These are phyloP conservation scores for Lordiphosa clarofinis DNA, from an alignment of 1,140 invertebrate species.

Conservation along the genomic window DNA sequence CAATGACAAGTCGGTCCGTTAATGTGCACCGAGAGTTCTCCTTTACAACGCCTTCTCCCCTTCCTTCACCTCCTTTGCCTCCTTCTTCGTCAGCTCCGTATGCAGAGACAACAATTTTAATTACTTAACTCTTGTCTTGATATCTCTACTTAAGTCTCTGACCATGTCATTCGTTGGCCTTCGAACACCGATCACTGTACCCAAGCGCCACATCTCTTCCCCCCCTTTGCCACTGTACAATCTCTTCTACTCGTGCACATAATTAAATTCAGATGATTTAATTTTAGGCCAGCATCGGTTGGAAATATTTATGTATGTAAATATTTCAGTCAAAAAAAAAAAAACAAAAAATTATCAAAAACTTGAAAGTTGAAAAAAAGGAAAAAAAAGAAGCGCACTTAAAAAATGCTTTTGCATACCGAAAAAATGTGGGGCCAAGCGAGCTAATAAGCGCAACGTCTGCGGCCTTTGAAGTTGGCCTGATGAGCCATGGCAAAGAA, in stretches of 20 bases:
- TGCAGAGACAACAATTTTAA: too few relatives aligned
- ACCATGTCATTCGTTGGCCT: not conserved
- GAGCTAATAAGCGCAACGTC: conserved; percentile 62
- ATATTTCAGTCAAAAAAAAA: conserved; percentile 14
- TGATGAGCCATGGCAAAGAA: conserved; percentile 24
- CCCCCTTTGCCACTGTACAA: not conserved
- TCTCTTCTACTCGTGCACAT: not conserved
- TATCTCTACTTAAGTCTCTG: conserved; percentile 27
- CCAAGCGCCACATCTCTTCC: not conserved
- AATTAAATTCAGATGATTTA: conserved; percentile 10
- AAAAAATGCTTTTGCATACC: conserved; percentile 68
- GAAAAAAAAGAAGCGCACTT: conserved; percentile 36
- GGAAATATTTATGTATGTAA: conserved; percentile 18
- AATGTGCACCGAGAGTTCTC: too few relatives aligned
- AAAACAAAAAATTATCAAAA: conserved; percentile 12
- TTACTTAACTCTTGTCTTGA: conserved; percentile 18
- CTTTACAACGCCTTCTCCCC: too few relatives aligned
- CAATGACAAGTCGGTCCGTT: too few relatives aligned
- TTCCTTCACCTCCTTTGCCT: too few relatives aligned
- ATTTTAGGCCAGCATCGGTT: conserved; percentile 17
- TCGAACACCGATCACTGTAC: too few relatives aligned
- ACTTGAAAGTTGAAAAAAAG: conserved; percentile 28
- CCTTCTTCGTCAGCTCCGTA: too few relatives aligned
- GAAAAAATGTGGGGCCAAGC: conserved; percentile 45
- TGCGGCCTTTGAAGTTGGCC: conserved; percentile 59